These are phyloP conservation scores for Remorina albescens DNA, from an alignment of 2,797 vertebrate genomes.

Conservation along the genomic window DNA sequence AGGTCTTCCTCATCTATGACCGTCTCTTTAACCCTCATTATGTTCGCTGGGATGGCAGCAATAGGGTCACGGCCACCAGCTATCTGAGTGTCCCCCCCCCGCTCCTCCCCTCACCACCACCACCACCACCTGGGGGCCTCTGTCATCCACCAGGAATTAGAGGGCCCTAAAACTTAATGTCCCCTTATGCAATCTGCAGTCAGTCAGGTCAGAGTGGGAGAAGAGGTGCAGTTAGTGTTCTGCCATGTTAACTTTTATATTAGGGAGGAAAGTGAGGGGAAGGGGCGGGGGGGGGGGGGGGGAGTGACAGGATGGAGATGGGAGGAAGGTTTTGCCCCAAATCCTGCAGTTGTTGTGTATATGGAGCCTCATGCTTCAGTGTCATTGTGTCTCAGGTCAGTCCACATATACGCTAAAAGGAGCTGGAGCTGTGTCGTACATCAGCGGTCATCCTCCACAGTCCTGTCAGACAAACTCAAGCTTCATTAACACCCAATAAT, in stretches of 20 bases:
- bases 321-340: constrained; percentile 4
- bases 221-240: constrained; percentile 77
- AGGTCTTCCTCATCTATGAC: constrained; percentile 79
- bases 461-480: not conserved
- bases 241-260: constrained; percentile 83
- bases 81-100: constrained; percentile 11
- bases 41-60: constrained; percentile 54
- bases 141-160: constrained; percentile 75
- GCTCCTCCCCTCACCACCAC: too few relatives aligned
- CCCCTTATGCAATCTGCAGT: constrained; percentile 78
- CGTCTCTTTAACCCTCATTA: constrained; percentile 84
- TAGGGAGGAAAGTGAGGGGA: constrained; percentile 30
- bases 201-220: constrained; percentile 70
- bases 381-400: not conserved
- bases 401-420: not conserved
- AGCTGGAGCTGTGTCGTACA: not conserved
- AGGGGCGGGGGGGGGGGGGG: not conserved
- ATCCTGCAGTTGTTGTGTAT: not conserved
- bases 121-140: too few relatives aligned
- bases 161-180: constrained; percentile 86
- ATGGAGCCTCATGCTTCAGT: not conserved
- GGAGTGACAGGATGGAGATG: constrained; percentile 23
- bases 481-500: not conserved
- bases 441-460: not conserved
- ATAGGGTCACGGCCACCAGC: constrained; percentile 70